Conservation (phyloP, 2,797 vertebrate species). For the Enteromius radiatus region DNA sequence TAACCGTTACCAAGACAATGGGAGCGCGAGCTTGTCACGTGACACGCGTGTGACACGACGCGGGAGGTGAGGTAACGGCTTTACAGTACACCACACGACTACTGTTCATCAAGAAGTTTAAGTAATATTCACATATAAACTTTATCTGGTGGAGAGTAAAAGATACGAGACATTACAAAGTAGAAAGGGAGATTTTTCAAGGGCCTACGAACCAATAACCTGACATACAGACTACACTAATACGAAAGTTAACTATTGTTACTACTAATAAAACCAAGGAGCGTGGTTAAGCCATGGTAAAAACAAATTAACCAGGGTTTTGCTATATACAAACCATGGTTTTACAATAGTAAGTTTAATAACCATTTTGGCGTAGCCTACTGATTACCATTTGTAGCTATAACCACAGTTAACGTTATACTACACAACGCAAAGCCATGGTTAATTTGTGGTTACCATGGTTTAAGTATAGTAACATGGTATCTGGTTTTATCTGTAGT, state of each 20-base stretch:
- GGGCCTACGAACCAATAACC: not conserved
- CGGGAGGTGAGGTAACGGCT: conserved; percentile 3
- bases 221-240: not conserved
- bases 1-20: conserved; percentile 34
- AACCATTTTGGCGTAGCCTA: too few relatives aligned
- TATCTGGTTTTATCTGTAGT: too few relatives aligned
- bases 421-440: too few relatives aligned
- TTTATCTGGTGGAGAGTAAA: not conserved
- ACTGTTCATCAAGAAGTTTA: not conserved
- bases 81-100: not conserved
- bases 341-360: too few relatives aligned
- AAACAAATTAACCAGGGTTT: not conserved
- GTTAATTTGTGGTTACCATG: too few relatives aligned
- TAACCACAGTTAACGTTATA: too few relatives aligned
- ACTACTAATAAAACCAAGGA: not conserved
- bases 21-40: conserved; percentile 8
- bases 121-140: not conserved
- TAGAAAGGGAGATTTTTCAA: not conserved
- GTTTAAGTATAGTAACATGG: too few relatives aligned
- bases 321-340: too few relatives aligned
- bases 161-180: not conserved
- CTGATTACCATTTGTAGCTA: too few relatives aligned
- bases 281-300: not conserved
- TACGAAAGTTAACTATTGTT: not conserved
- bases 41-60: not conserved